Base-by-base conservation (phyloP, 2,888 invertebrate species). In the Cephus runcator region DNA sequence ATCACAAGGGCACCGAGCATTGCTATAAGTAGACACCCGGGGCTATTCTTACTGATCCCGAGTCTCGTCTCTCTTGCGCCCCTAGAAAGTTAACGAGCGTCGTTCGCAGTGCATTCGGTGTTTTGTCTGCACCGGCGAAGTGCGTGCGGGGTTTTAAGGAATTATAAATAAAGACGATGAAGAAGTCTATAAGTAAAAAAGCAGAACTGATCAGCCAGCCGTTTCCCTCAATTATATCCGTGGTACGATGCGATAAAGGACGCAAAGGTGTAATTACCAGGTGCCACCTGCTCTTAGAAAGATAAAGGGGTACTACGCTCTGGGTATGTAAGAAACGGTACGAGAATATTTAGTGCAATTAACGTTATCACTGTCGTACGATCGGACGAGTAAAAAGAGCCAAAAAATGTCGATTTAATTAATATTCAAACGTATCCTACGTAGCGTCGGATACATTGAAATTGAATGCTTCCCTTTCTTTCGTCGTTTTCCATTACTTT, bases 201-300 rank as follows among this genome's bases (percentile, higher is more conserved):
- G 56, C 56, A 56, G 23, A 56, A 56, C 56, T 56, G 56, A 56
- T 56, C 56, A 56, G 23, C 9, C 56, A 56, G 56, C 56, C 56
- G 56, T 85, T 84, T 84, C 81, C 81, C 83, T 84, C 84, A 83
- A 86, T 86, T 86, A 86, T 86, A 86, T 82, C 83, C 81, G 82
- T 84, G 83, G 84, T 83, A 84, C 81, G 86, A 84, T 84, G 84
- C 84, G 85, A 85, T 83, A 81, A 80, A 82, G 81, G 83, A 80
- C 82, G 83, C 82, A 81, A 86, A 80, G 81, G 84, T 87, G 83
- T 87, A 87, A 87, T 87, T 87, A 87, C 12, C 83, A 82, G 79
- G 80, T 81, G 84, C 87, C 87, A 87, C 87, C 87, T 87, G 87
- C 84, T 82, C 78, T 84, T 82, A 56, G 23, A 56, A 56, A 56